phyloP scores from a whole-genome alignment of 1,140 invertebrate genomes.

The Amyelois transitella region DNA sequence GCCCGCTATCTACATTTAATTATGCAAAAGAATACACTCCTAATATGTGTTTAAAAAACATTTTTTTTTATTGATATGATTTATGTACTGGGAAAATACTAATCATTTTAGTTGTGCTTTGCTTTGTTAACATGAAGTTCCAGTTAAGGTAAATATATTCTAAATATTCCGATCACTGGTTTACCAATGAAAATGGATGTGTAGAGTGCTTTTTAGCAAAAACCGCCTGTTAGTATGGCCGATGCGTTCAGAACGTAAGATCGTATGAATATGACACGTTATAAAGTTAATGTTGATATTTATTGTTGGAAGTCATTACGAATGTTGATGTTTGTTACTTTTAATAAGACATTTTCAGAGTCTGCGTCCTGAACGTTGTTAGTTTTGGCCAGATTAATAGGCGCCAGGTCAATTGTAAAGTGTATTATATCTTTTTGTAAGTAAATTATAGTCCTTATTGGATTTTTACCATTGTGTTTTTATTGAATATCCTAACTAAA shows the following conservation, averaged over 20 bases:
- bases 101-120: too few relatives aligned
- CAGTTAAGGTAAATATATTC: neutral
- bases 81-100: neutral
- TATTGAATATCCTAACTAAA: conserved; percentile 23
- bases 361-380: conserved; percentile 15
- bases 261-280: neutral
- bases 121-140: neutral
- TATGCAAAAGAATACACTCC: too few relatives aligned
- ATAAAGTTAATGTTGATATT: conserved; percentile 3
- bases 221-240: conserved; percentile 33
- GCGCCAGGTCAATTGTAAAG: conserved; percentile 67
- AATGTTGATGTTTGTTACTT: neutral
- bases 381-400: conserved; percentile 35
- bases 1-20: too few relatives aligned
- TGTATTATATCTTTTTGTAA: conserved; percentile 70
- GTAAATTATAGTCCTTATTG: conserved; percentile 72
- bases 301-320: neutral
- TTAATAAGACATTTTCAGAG: neutral
- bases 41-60: too few relatives aligned
- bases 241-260: conserved; percentile 3
- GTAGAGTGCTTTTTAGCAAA: conserved; percentile 43
- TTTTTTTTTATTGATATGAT: too few relatives aligned
- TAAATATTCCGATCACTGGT: neutral
- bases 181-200: conserved; percentile 53
- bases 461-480: conserved; percentile 58